These are phyloP conservation scores for Cryptus viduatorius DNA, from an alignment of 2,888 invertebrate genomes.

Conservation along the genomic window DNA sequence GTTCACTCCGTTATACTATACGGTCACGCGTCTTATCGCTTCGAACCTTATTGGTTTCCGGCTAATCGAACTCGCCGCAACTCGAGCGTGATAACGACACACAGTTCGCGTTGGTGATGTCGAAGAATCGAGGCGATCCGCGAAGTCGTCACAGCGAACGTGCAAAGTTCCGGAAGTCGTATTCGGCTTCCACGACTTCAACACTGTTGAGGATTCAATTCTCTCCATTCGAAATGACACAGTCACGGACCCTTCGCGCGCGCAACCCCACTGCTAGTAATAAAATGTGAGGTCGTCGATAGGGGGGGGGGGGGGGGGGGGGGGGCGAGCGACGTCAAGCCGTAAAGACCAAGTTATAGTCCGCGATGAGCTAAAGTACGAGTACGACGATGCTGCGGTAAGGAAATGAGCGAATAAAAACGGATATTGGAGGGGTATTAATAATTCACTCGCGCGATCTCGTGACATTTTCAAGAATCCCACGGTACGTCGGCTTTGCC, in stretches of 20 bases:
- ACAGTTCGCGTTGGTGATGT: background rate
- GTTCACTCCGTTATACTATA: constrained; percentile 3
- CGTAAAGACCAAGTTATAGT: background rate
- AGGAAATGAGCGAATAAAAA: background rate
- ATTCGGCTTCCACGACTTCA: background rate
- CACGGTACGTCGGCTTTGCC: background rate
- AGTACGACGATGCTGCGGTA: background rate
- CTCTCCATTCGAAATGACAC: background rate
- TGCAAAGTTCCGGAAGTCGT: constrained; percentile 29
- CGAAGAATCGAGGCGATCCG: constrained; percentile 44
- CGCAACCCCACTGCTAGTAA: background rate
- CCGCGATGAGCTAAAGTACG: background rate
- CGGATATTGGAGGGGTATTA: background rate
- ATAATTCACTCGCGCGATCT: background rate
- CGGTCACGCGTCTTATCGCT: constrained; percentile 57
- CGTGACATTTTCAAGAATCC: background rate
- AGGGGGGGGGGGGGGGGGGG: background rate
- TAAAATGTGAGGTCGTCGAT: constrained; percentile 6
- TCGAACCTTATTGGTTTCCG: constrained; percentile 77
- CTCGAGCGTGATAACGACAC: constrained; percentile 75
- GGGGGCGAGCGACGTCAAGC: background rate
- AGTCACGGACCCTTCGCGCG: background rate
- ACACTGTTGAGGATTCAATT: constrained; percentile 50
- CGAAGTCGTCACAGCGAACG: constrained; percentile 19
- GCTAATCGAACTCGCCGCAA: constrained; percentile 75